These are phyloP conservation scores for Drosophila nebulosa DNA, from an alignment of 1,140 invertebrate species.

Conservation along the genomic window DNA sequence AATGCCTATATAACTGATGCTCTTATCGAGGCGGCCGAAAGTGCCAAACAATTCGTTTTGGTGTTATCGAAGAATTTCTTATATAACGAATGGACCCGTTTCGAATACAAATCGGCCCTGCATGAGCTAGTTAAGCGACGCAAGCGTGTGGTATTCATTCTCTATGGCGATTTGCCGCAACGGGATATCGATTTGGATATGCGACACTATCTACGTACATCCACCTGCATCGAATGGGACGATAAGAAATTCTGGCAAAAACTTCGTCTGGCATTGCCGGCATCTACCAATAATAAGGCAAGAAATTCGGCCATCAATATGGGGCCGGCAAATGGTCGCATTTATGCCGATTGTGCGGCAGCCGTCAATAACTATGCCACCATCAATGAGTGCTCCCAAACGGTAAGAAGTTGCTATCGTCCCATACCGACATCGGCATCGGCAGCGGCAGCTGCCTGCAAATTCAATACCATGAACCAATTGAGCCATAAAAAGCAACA, in stretches of 20 bases:
- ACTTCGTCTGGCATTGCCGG: slow-evolving; percentile 90
- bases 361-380: slow-evolving; percentile 74
- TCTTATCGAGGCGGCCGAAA: slow-evolving; percentile 94
- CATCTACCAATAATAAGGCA: not conserved
- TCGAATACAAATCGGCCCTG: slow-evolving; percentile 95
- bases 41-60: slow-evolving; percentile 93
- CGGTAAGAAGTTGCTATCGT: slow-evolving; percentile 50
- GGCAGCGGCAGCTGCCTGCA: slow-evolving; percentile 66
- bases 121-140: slow-evolving; percentile 92
- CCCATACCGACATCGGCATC: slow-evolving; percentile 65
- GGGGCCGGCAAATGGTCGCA: slow-evolving; percentile 28
- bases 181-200: slow-evolving; percentile 94
- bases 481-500: slow-evolving; percentile 54
- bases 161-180: slow-evolving; percentile 91
- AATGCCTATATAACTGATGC: slow-evolving; percentile 92
- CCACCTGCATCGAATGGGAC: slow-evolving; percentile 94
- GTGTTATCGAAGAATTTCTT: slow-evolving; percentile 96
- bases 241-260: slow-evolving; percentile 98
- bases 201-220: slow-evolving; percentile 92
- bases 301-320: slow-evolving; percentile 75
- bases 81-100: slow-evolving; percentile 95
- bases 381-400: slow-evolving; percentile 68
- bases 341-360: slow-evolving; percentile 64
- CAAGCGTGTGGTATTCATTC: slow-evolving; percentile 91
- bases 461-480: slow-evolving; percentile 76